A percentile compares a stretch with the other conserved stretches of the same genome.
Conservation (phyloP, 2,797 vertebrate genomes). For the Rhyacichthys aspro region DNA sequence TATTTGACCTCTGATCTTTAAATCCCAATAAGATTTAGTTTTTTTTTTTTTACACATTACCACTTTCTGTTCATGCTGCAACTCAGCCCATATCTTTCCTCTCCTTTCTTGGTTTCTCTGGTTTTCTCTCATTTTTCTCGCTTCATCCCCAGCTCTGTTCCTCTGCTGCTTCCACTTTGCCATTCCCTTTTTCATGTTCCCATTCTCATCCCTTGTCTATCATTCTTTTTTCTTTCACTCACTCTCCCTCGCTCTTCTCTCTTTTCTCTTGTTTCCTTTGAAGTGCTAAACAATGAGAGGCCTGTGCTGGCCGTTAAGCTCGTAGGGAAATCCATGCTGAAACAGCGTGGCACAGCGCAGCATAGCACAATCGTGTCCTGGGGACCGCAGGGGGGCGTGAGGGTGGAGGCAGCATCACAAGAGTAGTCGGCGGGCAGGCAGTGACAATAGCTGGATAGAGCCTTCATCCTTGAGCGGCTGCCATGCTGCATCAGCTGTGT, state of each 20-base stretch:
- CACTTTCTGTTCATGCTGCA: constrained; percentile 40
- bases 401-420: constrained; percentile 38
- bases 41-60: constrained; percentile 14
- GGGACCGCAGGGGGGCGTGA: constrained; percentile 30
- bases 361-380: constrained; percentile 47
- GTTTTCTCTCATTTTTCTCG: constrained; percentile 32
- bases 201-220: constrained; percentile 37
- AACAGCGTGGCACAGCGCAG: constrained; percentile 54
- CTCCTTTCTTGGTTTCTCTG: neutral
- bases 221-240: constrained; percentile 27
- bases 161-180: constrained; percentile 32
- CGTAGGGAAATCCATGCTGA: constrained; percentile 54
- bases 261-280: constrained; percentile 62
- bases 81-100: constrained; percentile 12
- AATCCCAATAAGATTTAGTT: constrained; percentile 4
- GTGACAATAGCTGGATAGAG: constrained; percentile 34
- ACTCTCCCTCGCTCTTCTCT: constrained; percentile 23
- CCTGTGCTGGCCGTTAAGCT: constrained; percentile 62
- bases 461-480: constrained; percentile 47
- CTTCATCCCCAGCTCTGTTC: constrained; percentile 23
- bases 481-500: constrained; percentile 27
- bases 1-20: constrained; percentile 7
- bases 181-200: constrained; percentile 36
- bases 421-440: constrained; percentile 35
- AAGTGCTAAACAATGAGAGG: constrained; percentile 77